Base-by-base conservation (phyloP, 1,140 invertebrate species). In the Drosophila pectinifera region DNA sequence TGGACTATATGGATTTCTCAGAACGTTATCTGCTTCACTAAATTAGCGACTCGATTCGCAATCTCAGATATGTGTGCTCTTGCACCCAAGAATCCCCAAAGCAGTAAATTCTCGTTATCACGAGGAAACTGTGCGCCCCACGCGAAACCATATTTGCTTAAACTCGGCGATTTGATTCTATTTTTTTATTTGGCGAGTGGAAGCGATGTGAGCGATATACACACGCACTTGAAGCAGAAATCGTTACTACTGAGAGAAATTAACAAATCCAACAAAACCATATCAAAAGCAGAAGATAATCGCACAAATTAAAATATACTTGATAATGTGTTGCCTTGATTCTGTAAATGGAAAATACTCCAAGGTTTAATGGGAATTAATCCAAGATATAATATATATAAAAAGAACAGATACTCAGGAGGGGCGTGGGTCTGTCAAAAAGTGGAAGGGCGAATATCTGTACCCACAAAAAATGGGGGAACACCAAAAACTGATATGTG, bases 401-500 rank as follows among this genome's bases (percentile, higher is more conserved):
- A 45, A 28, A 24, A 34, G 3, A 0, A 24, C 1, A 13, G 26
- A 24, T 14, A 34, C 1, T 14, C 16, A 38, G 31, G 36, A 45
- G 58, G 26, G 13, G 42, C 8, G 14, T 28, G 31, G 1, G 6
- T 26, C 18, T 18, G 18, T 42, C 18, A 42, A 14, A n/a, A 24
- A 7, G 20, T n/a, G 18, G 26, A 41, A n/a, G n/a, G n/a, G 28
- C 14, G 41, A 68, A 26, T 36, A 49, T 20, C n/a, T 20, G 11
- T 34, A 10, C 7, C 22, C 41, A 67, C 3, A 41, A 48, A 39
- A 18, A n/a, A 20, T 13, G 48, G 42, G 16, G 55, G 38, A 53
- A 39, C 48, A 26, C 41, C 61, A 18, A 34, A 26, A 48, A 26
- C 57, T 69, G 80, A 82, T 83, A 83, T 83, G 61, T 54, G 26